Base-by-base conservation (phyloP, 30 jellyfish, hydroid and myxozoan genomes). In the Chrysaora quinquecirrha region DNA sequence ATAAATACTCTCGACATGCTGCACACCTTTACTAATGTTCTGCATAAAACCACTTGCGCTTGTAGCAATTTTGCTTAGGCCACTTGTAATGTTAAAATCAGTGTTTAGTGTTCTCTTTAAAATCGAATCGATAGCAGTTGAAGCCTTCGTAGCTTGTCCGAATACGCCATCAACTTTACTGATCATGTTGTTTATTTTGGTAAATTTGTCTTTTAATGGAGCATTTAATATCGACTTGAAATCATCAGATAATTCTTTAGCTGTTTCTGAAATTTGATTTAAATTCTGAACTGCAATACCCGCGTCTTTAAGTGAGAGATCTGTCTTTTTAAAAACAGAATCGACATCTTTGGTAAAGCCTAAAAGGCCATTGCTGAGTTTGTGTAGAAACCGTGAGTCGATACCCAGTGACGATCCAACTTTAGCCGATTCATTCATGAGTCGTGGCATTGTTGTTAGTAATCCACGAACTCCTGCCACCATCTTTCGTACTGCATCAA, bases 41-140 rank as follows among this genome's bases (percentile, higher is more conserved):
- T 73, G 94, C 78, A 93, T 63, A 4, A 87, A 34, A 2, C 98
- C 98, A 10, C 85, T 63, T 10, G 85, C 76, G 28, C 95, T 82
- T 22, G 66, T 82, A 12, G 97, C 87, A 46, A 93, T 74, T 12
- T 76, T 73, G 21, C 96, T 80, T 21, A 93, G 76, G 43, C 94
- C 92, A 16, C 73, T 71, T 16, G 90, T 61, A n/a, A 93, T 60
- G 34, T 87, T 74, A n/a, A 71, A 64, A 22, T 80, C 58, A 7
- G 56, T 52, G 29, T 52, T 52, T 25, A 52, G 29, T 2, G 29
- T 2, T 52, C 29, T 52, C 24, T 52, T 9, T 20, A 52, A 52
- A 2, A 20, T 52, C 19, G 68, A 16, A 10, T 52, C 68, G 7
- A 52, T 48, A 7, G 93, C 96, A 31, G 90, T 71, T 64, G 78